A percentile compares a stretch with the other conserved stretches of the same genome.
These are phyloP conservation scores for Rattus norvegicus DNA, from an alignment of 2,113 vertebrate species.

Conservation along the genomic window DNA sequence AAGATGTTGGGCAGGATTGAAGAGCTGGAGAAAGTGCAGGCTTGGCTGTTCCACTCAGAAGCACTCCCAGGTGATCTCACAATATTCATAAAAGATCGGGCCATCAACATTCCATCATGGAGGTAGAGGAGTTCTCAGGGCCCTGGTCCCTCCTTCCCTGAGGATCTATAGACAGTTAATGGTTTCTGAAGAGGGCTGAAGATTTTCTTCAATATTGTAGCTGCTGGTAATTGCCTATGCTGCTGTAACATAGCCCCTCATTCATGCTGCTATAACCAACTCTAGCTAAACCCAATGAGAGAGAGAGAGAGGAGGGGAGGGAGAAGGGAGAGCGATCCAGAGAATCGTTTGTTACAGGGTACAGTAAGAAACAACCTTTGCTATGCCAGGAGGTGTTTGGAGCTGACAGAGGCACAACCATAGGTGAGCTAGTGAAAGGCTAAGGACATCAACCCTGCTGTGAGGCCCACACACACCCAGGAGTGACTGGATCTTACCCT, in stretches of 20 bases:
- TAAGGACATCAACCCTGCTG: no score
- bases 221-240: neutral
- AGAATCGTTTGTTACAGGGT: neutral
- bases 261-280: neutral
- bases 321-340: no score
- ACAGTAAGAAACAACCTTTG: neutral
- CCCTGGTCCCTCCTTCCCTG: neutral
- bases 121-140: neutral
- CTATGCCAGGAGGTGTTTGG: neutral
- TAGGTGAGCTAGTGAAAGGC: neutral
- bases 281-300: neutral
- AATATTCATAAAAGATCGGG: neutral
- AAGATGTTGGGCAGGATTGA: no score
- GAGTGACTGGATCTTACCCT: neutral
- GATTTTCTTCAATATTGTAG: neutral
- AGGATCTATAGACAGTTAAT: neutral
- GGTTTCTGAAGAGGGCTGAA: neutral
- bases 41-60: neutral
- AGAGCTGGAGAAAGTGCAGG: neutral
- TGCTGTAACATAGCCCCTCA: neutral
- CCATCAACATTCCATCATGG: neutral
- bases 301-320: neutral
- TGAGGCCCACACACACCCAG: neutral
- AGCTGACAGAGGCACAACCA: no score
- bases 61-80: neutral